Evolutionary conservation across 1,140 invertebrate genomes (phyloP).

Genomic region (Sarcophaga bullata): DNA sequence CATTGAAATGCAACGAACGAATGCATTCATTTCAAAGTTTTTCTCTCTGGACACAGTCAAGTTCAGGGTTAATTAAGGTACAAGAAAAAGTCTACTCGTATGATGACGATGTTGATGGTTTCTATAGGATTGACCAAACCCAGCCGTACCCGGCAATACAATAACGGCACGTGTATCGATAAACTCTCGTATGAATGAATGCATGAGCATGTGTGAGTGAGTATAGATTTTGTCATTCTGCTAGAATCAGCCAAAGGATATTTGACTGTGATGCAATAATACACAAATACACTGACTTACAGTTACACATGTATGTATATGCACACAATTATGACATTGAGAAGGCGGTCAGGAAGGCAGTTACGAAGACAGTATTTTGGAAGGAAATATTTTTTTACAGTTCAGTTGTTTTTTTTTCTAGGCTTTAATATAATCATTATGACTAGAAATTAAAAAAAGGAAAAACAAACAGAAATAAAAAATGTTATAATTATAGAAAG

Average conservation of each 20-base stretch:
- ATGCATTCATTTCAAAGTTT: not conserved
- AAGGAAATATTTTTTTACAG: not conserved
- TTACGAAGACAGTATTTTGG: not conserved
- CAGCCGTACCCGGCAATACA: not conserved
- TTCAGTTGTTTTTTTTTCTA: not conserved
- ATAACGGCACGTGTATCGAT: slow-evolving; percentile 25
- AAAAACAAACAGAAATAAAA: no score
- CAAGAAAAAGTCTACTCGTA: not conserved
- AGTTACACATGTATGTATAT: not conserved
- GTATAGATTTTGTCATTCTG: not conserved
- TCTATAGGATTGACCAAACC: no score
- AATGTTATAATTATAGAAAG: no score
- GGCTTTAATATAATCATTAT: not conserved
- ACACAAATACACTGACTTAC: not conserved
- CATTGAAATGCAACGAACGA: not conserved
- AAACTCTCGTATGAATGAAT: not conserved
- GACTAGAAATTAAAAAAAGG: no score
- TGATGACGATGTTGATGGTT: no score
- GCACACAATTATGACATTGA: not conserved
- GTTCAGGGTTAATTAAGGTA: slow-evolving; percentile 39
- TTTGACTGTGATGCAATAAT: not conserved
- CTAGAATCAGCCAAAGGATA: not conserved
- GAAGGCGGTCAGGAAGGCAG: not conserved
- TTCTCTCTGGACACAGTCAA: not conserved
- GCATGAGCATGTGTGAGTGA: not conserved